Base-by-base conservation (phyloP, 2,888 invertebrate species). In the Thecocarcelia acutangulata region DNA sequence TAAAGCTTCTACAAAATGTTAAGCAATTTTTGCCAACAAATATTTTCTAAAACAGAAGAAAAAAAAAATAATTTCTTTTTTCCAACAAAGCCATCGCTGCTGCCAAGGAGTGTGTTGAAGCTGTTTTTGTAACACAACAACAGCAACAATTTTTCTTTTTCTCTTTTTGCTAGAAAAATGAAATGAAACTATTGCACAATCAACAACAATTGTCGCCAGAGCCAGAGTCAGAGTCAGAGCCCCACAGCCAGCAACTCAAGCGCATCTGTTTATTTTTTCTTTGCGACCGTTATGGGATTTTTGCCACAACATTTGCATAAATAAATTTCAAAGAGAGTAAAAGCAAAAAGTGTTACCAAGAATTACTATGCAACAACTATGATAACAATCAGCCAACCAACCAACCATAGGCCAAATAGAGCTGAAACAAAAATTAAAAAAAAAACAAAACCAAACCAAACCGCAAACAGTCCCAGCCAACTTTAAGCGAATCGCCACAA, bases 191-290 rank as follows among this genome's bases (percentile, higher is more conserved):
- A 58, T 82, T 77, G 69, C 74, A 82, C 82, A 78, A 82, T 78
- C 82, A 64, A 58, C 82, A 64, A 58, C 77, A 82, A 78, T 78
- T 82, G 82, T 82, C 82, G 82, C 82, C 82, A 82, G 77, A 74
- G 52, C 52, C n/a, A n/a, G n/a, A n/a, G n/a, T n/a, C n/a, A n/a
- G n/a, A n/a, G n/a, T n/a, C n/a, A n/a, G n/a, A n/a, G n/a, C n/a
- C n/a, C 82, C 82, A 82, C 73, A 74, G 52, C 52, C 44, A 44
- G 46, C 73, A 74, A 73, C 73, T 52, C 50, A 40, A 70, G 82
- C 77, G 66, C 74, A 82, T 82, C 74, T 82, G 64, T 74, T 3
- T 33, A 8, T 33, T 3, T 33, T 3, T 3, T 72, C 24, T 66
- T 61, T 50, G 72, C 68, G 52, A 59, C 37, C 6, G 33, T 33